Base-by-base conservation (phyloP, 1,140 invertebrate species). In the Asbolus verrucosus region DNA sequence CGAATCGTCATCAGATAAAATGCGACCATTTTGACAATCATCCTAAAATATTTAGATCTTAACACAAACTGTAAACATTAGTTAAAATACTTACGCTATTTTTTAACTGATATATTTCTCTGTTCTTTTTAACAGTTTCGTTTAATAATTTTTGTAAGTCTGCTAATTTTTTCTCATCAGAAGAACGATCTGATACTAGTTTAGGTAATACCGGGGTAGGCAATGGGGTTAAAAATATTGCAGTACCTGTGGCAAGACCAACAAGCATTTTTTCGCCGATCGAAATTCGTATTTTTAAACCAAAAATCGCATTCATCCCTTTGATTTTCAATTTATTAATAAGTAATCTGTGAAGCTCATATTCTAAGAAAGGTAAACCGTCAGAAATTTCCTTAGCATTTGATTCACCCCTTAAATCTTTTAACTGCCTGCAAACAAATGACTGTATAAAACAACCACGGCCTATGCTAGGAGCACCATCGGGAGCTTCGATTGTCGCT, bases 321-420 rank as follows among this genome's bases (percentile, higher is more conserved):
- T 94, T 94, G 68, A 96, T 91, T 80, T 93, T 90, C 0, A 98
- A 82, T 81, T 97, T 98, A 76, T 95, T 96, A 1, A 97, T 86
- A 6, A 98, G 83, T 75, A 97, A 88, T 70, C 94, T 90, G 80
- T 98, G 95, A 18, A 98, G 83, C 80, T 98, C 97, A 82, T 98
- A 98, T 81, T 98, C 96, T 38, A 98, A 80, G 82, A 98, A 98
- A 0, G 97, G 97, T 36, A 98, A 82, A 65, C 91, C 89, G 81
- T 95, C 93, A 3, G 95, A 97, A 65, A 98, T 94, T 83, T 98
- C 95, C 79, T 96, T 93, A 1, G 96, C 96, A 79, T 93, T 94
- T 1, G 92, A 85, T 84, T 98, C 96, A 1, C 92, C 90, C 43
- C 91, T 88, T 5, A 90, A 81, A 75, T 95, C 94, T 67, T 89